phyloP scores from a whole-genome alignment of 2,113 vertebrate species.

The Cebidichthys violaceus region DNA sequence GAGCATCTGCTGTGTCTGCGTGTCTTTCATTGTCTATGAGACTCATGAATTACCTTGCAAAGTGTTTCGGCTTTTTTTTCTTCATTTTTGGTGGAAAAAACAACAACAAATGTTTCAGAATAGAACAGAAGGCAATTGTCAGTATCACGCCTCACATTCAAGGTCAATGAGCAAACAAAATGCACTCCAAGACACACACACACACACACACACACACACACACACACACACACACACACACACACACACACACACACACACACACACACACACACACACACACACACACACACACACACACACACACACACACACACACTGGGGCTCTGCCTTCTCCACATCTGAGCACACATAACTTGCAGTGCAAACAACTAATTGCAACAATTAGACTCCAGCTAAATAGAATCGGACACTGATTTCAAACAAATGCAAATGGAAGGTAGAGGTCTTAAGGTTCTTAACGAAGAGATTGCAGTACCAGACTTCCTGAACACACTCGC shows the following conservation, averaged over 20 bases:
- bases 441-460: slow-evolving; percentile 28
- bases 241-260: background rate
- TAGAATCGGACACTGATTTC: slow-evolving; percentile 35
- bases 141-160: slow-evolving; percentile 26
- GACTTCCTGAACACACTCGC: slow-evolving; percentile 29
- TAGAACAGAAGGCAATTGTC: slow-evolving; percentile 48
- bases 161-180: slow-evolving; percentile 52
- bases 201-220: background rate
- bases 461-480: background rate
- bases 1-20: slow-evolving; percentile 35
- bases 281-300: background rate
- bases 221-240: background rate
- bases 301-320: background rate
- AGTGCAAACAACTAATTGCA: slow-evolving; percentile 19
- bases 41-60: slow-evolving; percentile 9
- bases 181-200: background rate
- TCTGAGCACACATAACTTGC: background rate
- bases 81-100: background rate
- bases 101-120: slow-evolving; percentile 26
- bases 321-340: background rate
- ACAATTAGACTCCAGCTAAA: slow-evolving; percentile 34
- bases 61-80: background rate
- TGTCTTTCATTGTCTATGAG: slow-evolving; percentile 20
- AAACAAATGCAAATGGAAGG: slow-evolving; percentile 53
- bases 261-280: background rate